These are phyloP conservation scores for Hyalella azteca DNA, from an alignment of 2,888 invertebrate species.

Conservation along the genomic window DNA sequence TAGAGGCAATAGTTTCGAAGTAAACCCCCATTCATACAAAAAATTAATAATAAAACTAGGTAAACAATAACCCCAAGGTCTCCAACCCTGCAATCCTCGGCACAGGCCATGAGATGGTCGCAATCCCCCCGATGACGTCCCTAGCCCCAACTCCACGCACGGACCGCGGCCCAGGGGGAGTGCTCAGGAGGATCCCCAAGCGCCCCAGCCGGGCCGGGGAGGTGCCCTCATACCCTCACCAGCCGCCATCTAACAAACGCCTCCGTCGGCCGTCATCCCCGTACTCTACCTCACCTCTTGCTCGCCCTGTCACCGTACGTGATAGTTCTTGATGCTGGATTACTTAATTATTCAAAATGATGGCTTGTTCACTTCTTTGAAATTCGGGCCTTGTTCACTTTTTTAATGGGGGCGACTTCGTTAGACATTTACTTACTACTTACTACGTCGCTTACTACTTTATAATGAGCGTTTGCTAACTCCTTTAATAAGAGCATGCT, in stretches of 20 bases:
- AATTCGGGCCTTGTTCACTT: no score
- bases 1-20: no score
- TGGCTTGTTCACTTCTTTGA: background rate
- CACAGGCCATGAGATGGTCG: constrained; percentile 6
- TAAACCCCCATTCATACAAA: no score
- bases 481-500: no score
- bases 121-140: background rate
- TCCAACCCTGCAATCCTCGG: no score
- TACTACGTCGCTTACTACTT: no score
- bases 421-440: no score
- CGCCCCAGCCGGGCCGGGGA: background rate
- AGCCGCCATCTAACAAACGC: background rate
- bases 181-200: constrained; percentile 2
- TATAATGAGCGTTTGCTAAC: no score
- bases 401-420: no score
- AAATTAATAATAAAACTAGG: no score
- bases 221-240: background rate
- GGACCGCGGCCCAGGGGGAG: constrained; percentile 22
- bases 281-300: background rate
- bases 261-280: background rate
- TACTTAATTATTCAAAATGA: background rate
- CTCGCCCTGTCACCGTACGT: background rate
- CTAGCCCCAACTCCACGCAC: background rate
- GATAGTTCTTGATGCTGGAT: background rate
- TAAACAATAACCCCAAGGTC: no score